phyloP scores from a whole-genome alignment of 1,140 invertebrate species.

The Drosophila navojoa region DNA sequence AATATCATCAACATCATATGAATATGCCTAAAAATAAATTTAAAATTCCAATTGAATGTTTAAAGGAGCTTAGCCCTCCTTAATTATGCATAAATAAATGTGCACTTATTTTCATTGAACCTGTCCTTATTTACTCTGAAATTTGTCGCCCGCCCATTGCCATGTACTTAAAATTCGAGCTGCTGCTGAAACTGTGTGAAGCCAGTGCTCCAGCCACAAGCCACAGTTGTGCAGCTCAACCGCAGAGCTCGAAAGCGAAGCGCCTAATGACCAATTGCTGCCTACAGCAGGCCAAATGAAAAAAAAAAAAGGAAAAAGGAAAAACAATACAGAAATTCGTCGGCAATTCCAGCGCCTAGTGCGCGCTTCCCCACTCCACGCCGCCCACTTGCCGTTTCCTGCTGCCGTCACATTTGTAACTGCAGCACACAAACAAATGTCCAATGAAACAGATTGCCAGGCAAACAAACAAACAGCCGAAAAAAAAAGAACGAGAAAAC shows the following conservation, averaged over 20 bases:
- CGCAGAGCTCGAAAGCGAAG: constrained; percentile 62
- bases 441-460: constrained; percentile 78
- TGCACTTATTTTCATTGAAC: not conserved
- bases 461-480: constrained; percentile 67
- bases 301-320: not conserved
- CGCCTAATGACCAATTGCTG: constrained; percentile 69
- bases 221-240: constrained; percentile 41
- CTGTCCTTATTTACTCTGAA: constrained; percentile 7
- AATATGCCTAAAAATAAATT: too few relatives aligned
- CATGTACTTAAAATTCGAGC: not conserved
- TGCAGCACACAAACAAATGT: constrained; percentile 74
- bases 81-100: not conserved
- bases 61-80: too few relatives aligned
- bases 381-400: not conserved
- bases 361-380: constrained; percentile 19
- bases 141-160: constrained; percentile 3
- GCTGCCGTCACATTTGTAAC: constrained; percentile 37
- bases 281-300: constrained; percentile 53
- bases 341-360: constrained; percentile 4
- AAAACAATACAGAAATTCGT: constrained; percentile 8
- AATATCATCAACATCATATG: too few relatives aligned
- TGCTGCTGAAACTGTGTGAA: not conserved
- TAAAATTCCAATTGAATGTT: too few relatives aligned
- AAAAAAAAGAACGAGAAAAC: constrained; percentile 25
- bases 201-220: not conserved